phyloP scores from a whole-genome alignment of 2,113 vertebrate genomes.

The Pavo muticus region DNA sequence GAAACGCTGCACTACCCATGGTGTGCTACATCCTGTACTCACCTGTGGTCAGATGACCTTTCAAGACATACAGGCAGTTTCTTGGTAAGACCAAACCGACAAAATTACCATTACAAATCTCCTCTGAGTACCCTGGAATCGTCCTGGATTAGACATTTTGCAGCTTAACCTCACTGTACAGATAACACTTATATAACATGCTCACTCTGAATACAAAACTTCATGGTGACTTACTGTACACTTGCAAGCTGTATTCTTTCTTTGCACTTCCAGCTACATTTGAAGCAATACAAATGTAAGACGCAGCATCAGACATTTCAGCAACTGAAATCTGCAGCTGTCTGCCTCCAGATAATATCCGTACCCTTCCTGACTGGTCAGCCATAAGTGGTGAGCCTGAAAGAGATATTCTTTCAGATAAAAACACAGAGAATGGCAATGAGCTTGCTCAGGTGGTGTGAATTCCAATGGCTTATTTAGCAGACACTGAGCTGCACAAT shows the following conservation, averaged over 20 bases:
- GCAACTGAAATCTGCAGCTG: slow-evolving; percentile 89
- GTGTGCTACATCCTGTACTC: not conserved
- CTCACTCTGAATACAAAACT: not conserved
- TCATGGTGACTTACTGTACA: slow-evolving; percentile 83
- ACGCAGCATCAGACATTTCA: slow-evolving; percentile 84
- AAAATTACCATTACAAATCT: not conserved
- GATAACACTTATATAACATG: fast-evolving
- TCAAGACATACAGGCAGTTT: not conserved
- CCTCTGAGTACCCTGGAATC: not conserved
- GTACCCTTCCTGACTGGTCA: slow-evolving; percentile 77
- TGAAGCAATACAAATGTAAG: slow-evolving; percentile 88
- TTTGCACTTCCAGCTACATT: slow-evolving; percentile 84
- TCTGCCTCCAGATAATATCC: slow-evolving; percentile 90
- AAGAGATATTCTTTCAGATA: slow-evolving; percentile 27
- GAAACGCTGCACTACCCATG: not conserved
- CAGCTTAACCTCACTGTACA: not conserved
- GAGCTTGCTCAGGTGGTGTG: fast-evolving
- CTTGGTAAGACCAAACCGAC: not conserved
- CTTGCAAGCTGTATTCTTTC: slow-evolving; percentile 91
- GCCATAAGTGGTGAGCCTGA: slow-evolving; percentile 82
- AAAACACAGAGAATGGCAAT: not conserved
- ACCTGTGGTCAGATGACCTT: not conserved
- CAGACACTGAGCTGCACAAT: not conserved
- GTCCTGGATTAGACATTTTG: not conserved
- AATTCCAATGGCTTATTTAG: not conserved